These are phyloP conservation scores for Atta cephalotes DNA, from an alignment of 1,140 invertebrate species.

Conservation along the genomic window DNA sequence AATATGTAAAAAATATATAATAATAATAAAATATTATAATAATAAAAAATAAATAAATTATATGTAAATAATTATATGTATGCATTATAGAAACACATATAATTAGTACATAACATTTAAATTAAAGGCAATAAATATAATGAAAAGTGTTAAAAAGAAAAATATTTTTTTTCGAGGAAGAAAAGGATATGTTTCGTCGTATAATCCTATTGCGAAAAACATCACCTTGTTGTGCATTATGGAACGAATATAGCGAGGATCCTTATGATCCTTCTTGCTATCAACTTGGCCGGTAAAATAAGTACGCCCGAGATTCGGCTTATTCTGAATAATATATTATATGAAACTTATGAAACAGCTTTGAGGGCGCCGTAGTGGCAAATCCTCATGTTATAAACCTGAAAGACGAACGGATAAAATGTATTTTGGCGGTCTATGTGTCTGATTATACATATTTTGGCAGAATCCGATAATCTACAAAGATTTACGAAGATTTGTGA, in stretches of 20 bases:
- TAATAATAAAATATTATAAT: background rate
- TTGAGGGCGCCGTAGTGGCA: constrained; percentile 30
- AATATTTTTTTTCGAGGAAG: background rate
- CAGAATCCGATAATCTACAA: constrained; percentile 29
- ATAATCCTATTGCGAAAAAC: constrained; percentile 33
- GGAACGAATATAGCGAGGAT: constrained; percentile 41
- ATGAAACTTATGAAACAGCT: constrained; percentile 58
- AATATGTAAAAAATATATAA: background rate
- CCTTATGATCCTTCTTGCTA: constrained; percentile 57
- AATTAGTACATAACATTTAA: no score
- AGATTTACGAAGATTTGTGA: background rate
- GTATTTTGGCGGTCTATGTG: background rate
- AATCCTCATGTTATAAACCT: constrained; percentile 50
- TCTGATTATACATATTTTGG: constrained; percentile 34
- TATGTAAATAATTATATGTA: no score
- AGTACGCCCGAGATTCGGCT: constrained; percentile 47
- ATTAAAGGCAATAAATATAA: background rate
- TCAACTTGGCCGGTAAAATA: constrained; percentile 56
- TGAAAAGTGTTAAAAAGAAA: background rate
- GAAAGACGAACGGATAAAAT: constrained; percentile 34
- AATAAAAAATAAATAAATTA: background rate
- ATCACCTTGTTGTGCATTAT: constrained; percentile 44
- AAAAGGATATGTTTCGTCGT: background rate
- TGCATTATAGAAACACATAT: no score
- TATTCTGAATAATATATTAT: constrained; percentile 60